A percentile compares a stretch with the other conserved stretches of the same genome.
phyloP scores from a whole-genome alignment of 2,113 vertebrate genomes.

The Prionailurus bengalensis region DNA sequence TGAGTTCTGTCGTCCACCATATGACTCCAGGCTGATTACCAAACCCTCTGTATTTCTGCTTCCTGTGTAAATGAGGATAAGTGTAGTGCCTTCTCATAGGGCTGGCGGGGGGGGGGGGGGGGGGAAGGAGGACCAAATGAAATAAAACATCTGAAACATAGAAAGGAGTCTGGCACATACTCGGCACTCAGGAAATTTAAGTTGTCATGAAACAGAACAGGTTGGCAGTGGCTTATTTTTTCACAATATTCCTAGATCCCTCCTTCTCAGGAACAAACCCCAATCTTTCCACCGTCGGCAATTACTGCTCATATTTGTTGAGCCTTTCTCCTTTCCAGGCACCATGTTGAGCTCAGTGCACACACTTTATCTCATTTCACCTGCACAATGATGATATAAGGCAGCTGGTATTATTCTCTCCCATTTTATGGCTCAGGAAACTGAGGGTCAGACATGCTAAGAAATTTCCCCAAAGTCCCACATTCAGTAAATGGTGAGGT shows the following conservation, averaged over 20 bases:
- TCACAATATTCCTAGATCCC: background rate
- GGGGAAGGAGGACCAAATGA: background rate
- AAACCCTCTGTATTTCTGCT: background rate
- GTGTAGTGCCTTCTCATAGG: background rate
- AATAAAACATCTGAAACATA: conserved; percentile 35
- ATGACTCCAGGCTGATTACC: background rate
- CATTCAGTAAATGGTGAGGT: background rate
- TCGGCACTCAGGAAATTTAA: background rate
- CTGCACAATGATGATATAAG: background rate
- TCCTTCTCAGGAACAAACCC: background rate
- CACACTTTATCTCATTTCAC: background rate
- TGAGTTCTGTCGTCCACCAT: background rate
- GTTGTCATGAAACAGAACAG: background rate
- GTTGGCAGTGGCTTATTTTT: background rate
- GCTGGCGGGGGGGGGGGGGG: background rate
- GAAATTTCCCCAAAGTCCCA: background rate
- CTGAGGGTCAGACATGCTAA: background rate
- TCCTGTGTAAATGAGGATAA: background rate
- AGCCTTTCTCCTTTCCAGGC: background rate
- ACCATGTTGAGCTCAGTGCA: background rate
- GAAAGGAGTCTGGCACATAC: background rate
- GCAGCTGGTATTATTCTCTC: background rate
- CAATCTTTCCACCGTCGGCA: background rate
- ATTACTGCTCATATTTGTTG: background rate
- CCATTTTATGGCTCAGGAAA: background rate